Base-by-base conservation (phyloP, 2,113 vertebrate genomes). In the Chaetodon trifascialis region DNA sequence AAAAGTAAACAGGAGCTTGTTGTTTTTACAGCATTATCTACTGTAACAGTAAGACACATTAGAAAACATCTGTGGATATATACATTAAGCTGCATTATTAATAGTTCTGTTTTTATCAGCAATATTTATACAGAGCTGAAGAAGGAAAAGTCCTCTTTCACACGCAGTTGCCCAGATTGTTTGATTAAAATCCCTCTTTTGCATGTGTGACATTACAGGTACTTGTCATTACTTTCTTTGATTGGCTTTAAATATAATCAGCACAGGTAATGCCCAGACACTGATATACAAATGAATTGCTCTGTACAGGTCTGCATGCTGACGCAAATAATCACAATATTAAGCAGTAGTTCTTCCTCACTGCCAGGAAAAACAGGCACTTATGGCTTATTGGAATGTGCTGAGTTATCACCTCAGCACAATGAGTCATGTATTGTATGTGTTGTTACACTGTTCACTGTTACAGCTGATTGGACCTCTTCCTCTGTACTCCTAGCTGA, bases 11-110 rank as follows among this genome's bases (percentile, higher is more conserved):
- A 75, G 75, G 68, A 84, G 68, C 83, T 86, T 72, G 14, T 77
- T 64, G 17, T 86, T 88, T 89, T 81, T 93, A 91, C 89, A 92
- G 83, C 75, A 15, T 87, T 83, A 83, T 87, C 71, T 72, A n/a
- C n/a, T n/a, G n/a, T n/a, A 87, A 92, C 76, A 73, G 60, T 88
- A 80, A 91, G 86, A 93, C 85, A 84, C 85, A 92, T 90, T 89
- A 92, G 89, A 94, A 93, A 92, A 92, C 89, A 90, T 90, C 79
- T 75, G 82, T 69, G 79, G 70, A 80, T 92, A 88, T 94, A 52
- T 93, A 93, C 91, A 94, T 86, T 91, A 92, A 94, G 86, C 92
- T 93, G 93, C 94, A 94, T 89, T 73, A 86, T 90, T 82, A 89
- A 94, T 93, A 92, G 25, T 90, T 93, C 86, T 89, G 67, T 88